Evolutionary conservation across 2,888 invertebrate species (phyloP).

Genomic region (Ennomos erosarius): DNA sequence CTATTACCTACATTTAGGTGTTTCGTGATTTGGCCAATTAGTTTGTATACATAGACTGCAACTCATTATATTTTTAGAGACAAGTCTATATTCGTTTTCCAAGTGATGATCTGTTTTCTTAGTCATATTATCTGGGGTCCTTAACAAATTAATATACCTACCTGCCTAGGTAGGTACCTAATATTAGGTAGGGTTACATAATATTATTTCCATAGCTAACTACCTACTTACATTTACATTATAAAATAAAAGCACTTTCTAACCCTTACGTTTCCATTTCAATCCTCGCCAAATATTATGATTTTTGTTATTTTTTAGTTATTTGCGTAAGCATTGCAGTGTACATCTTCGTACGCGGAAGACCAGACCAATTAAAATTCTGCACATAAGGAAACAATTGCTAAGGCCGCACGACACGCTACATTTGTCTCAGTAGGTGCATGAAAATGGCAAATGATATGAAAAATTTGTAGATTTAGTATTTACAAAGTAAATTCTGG

Average conservation of each 20-base stretch:
- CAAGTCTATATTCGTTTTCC: no score
- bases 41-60: conserved; percentile 9
- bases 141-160: no score
- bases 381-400: conserved; percentile 61
- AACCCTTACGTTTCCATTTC: background rate
- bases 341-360: conserved; percentile 53
- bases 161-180: no score
- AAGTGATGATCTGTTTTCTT: no score
- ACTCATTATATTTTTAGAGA: no score
- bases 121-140: no score
- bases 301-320: conserved; percentile 1
- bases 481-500: no score
- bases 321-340: conserved; percentile 3
- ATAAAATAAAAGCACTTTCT: background rate
- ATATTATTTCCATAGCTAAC: no score
- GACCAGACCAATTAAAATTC: conserved; percentile 55
- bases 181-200: no score
- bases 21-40: conserved; percentile 20
- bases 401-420: conserved; percentile 2
- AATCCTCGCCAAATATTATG: background rate
- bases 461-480: background rate
- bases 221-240: no score
- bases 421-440: background rate
- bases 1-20: conserved; percentile 31
- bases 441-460: background rate